Conservation (phyloP, 2,888 invertebrate genomes). For the Heliconius ethilla region DNA sequence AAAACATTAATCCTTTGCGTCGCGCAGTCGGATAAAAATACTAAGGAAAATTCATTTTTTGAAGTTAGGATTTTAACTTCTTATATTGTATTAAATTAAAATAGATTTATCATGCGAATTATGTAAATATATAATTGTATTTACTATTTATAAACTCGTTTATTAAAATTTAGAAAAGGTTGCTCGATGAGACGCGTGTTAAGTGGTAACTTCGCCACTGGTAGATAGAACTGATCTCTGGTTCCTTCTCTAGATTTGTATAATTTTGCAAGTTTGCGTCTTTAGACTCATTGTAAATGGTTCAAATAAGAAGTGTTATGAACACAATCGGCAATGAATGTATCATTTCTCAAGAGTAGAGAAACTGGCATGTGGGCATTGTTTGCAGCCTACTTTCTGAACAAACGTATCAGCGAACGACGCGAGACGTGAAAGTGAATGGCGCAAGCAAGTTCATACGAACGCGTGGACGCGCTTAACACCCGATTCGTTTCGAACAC, state of each 20-base stretch:
- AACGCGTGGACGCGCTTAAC: slow-evolving; percentile 67
- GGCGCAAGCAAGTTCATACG: slow-evolving; percentile 64
- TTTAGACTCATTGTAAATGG: not conserved
- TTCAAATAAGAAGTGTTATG: slow-evolving; percentile 32
- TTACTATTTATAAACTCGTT: not conserved
- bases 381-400: slow-evolving; percentile 78
- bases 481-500: slow-evolving; percentile 70
- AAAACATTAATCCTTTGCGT: no score
- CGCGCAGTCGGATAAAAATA: no score
- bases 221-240: no score
- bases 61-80: no score
- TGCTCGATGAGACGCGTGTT: not conserved
- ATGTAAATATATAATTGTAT: not conserved
- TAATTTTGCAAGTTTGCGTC: no score
- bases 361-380: slow-evolving; percentile 72
- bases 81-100: not conserved
- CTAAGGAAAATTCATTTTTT: no score
- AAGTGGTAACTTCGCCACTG: not conserved
- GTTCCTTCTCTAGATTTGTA: no score
- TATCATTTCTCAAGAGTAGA: slow-evolving; percentile 70
- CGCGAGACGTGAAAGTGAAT: slow-evolving; percentile 77
- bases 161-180: not conserved
- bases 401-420: slow-evolving; percentile 55
- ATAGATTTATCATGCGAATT: not conserved
- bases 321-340: slow-evolving; percentile 54